A percentile compares a stretch with the other conserved stretches of the same genome.
phyloP scores from a whole-genome alignment of 2,888 invertebrate species.

The Chloroclysta siterata region DNA sequence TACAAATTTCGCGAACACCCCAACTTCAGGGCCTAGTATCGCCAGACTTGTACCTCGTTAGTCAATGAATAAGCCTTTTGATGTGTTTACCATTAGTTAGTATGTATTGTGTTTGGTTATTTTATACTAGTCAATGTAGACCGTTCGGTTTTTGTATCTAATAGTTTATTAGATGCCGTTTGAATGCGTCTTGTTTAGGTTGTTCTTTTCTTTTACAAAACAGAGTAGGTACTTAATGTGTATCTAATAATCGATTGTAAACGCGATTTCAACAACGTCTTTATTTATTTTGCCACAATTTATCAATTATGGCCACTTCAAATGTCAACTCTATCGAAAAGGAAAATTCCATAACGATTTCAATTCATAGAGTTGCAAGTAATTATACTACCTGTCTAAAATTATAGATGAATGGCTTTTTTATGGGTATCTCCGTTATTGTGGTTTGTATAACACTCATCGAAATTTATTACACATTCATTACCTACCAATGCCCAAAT shows the following conservation, averaged over 20 bases:
- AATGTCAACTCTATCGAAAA: too few species aligned
- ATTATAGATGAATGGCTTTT: constrained; percentile 2
- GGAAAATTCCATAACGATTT: constrained; percentile 10
- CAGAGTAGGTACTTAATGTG: background rate
- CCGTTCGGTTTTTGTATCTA: constrained; percentile 14
- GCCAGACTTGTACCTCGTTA: constrained; percentile 1
- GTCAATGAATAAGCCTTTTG: constrained; percentile 6
- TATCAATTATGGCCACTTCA: too few species aligned
- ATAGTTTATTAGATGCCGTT: constrained; percentile 11
- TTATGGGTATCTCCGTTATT: constrained; percentile 3
- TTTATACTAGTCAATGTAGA: constrained; percentile 40
- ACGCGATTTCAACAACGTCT: background rate
- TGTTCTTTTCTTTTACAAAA: background rate
- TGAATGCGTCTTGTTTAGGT: constrained; percentile 5
- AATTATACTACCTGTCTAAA: background rate
- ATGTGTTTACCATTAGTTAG: constrained; percentile 12
- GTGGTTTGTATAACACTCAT: constrained; percentile 4
- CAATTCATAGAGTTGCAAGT: background rate
- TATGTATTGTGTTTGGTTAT: constrained; percentile 21
- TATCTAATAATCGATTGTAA: background rate
- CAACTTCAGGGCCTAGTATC: too few species aligned
- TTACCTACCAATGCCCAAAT: background rate
- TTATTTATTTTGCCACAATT: too few species aligned
- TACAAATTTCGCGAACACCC: too few species aligned
- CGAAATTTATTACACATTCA: background rate